phyloP scores from a whole-genome alignment of 1,140 invertebrate species.

The Hylaeus anthracinus region DNA sequence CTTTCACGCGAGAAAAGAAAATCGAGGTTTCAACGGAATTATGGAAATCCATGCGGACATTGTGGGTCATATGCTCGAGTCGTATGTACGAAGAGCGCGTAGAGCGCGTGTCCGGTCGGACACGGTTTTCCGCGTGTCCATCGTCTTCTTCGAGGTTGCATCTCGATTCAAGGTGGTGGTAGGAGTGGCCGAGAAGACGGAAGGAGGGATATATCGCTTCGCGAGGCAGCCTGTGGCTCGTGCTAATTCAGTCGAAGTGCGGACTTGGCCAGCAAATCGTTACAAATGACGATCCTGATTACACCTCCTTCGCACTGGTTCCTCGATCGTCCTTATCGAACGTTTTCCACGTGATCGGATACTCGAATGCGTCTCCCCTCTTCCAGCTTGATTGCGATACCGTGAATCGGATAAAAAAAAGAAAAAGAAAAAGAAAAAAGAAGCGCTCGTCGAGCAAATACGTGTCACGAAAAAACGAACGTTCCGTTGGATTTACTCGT shows the following conservation, averaged over 20 bases:
- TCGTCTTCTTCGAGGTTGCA: constrained; percentile 46
- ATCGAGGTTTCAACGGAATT: not conserved
- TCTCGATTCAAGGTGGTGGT: constrained; percentile 51
- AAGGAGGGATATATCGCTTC: constrained; percentile 48
- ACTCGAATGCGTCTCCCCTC: constrained; percentile 1
- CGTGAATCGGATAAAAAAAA: too few species aligned
- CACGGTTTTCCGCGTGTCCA: constrained; percentile 27
- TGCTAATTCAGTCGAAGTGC: constrained; percentile 75
- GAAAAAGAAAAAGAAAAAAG: too few species aligned
- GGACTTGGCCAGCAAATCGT: constrained; percentile 65
- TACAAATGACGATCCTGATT: constrained; percentile 55
- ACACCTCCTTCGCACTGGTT: constrained; percentile 15
- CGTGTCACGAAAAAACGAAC: too few species aligned
- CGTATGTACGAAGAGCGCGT: constrained; percentile 10
- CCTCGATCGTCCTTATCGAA: not conserved
- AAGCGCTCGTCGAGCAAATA: too few species aligned
- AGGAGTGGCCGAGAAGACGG: constrained; percentile 43
- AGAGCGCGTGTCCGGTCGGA: constrained; percentile 32
- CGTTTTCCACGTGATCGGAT: not conserved
- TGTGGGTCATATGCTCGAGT: constrained; percentile 33
- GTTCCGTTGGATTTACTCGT: too few species aligned
- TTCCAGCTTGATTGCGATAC: not conserved
- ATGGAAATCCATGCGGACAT: constrained; percentile 39
- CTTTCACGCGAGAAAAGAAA: not conserved
- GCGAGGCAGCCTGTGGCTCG: constrained; percentile 63